These are phyloP conservation scores for Bufo gargarizans DNA, from an alignment of 2,113 vertebrate species.

Conservation along the genomic window DNA sequence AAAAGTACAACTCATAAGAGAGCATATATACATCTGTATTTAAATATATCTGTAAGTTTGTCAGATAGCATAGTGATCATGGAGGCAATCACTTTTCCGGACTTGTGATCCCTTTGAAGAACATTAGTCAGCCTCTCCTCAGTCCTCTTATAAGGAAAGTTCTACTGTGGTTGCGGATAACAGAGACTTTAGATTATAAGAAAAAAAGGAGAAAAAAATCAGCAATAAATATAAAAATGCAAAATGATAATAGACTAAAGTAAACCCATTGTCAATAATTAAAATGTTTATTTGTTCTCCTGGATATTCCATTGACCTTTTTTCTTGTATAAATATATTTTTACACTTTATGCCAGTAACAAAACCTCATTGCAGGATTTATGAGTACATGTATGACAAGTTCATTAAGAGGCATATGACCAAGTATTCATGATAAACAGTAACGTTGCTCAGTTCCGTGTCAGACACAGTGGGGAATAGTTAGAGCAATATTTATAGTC, in stretches of 20 bases:
- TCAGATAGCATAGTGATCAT: not conserved
- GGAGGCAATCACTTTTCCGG: not conserved
- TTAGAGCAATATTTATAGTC: conserved; percentile 30
- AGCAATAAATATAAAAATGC: not conserved
- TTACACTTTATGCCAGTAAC: conserved; percentile 44
- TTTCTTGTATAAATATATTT: conserved; percentile 35
- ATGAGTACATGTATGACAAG: conserved; percentile 30
- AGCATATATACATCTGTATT: not conserved
- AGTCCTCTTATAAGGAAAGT: not conserved
- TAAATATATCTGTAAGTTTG: too few relatives aligned
- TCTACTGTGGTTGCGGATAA: not conserved
- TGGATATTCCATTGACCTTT: conserved; percentile 27
- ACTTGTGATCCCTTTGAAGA: not conserved
- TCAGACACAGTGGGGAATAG: conserved; percentile 34
- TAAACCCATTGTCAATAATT: conserved; percentile 17
- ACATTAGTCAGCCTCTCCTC: not conserved
- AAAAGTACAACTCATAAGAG: not conserved
- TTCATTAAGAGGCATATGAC: conserved; percentile 27
- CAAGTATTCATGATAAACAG: conserved; percentile 22
- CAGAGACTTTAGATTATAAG: not conserved
- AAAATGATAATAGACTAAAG: conserved; percentile 20
- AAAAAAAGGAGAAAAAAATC: not conserved
- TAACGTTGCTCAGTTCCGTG: conserved; percentile 36
- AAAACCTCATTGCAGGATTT: conserved; percentile 37
- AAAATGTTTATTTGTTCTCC: conserved; percentile 48